A percentile compares a stretch with the other conserved stretches of the same genome.
Evolutionary conservation across 2,888 invertebrate species (phyloP).

Genomic region (Agrotis clavis): DNA sequence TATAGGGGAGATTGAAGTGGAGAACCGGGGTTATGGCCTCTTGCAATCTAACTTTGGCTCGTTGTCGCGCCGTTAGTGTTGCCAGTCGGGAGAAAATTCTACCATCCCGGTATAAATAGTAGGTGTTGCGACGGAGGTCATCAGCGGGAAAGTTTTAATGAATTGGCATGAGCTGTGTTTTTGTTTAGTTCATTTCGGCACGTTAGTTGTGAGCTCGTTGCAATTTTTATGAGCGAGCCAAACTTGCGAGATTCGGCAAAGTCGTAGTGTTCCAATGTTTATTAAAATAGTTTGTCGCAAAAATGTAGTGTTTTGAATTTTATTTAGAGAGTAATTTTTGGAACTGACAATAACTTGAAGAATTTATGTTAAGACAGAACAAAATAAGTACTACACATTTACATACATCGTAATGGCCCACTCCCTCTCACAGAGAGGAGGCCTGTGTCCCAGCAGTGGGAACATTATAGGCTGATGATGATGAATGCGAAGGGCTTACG

Average conservation of each 20-base stretch:
- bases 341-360: slow-evolving; percentile 8
- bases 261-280: slow-evolving; percentile 55
- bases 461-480: too few relatives aligned
- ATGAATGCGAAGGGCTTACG: neutral
- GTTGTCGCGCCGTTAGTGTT: slow-evolving; percentile 82
- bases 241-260: slow-evolving; percentile 58
- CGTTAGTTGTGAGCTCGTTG: slow-evolving; percentile 67
- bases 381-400: neutral
- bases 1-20: slow-evolving; percentile 73
- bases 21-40: slow-evolving; percentile 72
- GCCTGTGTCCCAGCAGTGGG: too few relatives aligned
- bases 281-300: slow-evolving; percentile 59
- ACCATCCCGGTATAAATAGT: slow-evolving; percentile 76
- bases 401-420: neutral
- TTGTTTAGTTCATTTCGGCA: slow-evolving; percentile 69
- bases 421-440: too few relatives aligned
- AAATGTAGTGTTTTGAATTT: slow-evolving; percentile 14
- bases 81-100: slow-evolving; percentile 72
- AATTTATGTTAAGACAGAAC: neutral
- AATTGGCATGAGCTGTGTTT: slow-evolving; percentile 77
- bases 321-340: slow-evolving; percentile 13
- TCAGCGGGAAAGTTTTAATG: slow-evolving; percentile 85
- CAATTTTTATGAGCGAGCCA: slow-evolving; percentile 66
- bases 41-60: slow-evolving; percentile 86
- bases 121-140: slow-evolving; percentile 73